Conservation (phyloP, 2,888 invertebrate species). For the Nemurella pictetii region DNA sequence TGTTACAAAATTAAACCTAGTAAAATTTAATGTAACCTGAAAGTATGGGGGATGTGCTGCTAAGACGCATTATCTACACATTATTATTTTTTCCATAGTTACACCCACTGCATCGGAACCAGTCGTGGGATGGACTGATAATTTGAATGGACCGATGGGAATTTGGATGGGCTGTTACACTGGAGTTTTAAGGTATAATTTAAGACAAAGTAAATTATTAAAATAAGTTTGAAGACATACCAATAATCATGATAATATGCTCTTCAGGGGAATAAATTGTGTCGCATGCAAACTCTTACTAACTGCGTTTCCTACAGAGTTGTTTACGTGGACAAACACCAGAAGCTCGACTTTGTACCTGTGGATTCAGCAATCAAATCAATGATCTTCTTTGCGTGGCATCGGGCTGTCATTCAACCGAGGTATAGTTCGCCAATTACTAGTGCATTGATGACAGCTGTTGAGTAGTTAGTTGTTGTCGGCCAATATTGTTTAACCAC, state of each 20-base stretch:
- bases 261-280: background rate
- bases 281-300: background rate
- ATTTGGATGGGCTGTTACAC: conserved; percentile 52
- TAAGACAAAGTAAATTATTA: no score
- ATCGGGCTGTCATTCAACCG: background rate
- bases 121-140: conserved; percentile 85
- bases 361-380: background rate
- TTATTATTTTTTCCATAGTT: no score
- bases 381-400: background rate
- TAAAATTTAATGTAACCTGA: no score
- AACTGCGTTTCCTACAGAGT: background rate
- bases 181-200: conserved; percentile 54
- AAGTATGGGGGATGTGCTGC: no score
- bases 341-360: background rate
- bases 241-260: background rate
- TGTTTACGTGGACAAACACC: background rate
- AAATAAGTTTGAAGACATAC: background rate
- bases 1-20: no score
- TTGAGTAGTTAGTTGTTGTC: no score
- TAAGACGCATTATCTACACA: no score
- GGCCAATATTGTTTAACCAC: no score
- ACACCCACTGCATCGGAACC: conserved; percentile 72
- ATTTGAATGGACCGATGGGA: conserved; percentile 79
- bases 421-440: no score
- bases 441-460: no score